Conservation (phyloP, 2,113 vertebrate species). For the Anser cygnoides region DNA sequence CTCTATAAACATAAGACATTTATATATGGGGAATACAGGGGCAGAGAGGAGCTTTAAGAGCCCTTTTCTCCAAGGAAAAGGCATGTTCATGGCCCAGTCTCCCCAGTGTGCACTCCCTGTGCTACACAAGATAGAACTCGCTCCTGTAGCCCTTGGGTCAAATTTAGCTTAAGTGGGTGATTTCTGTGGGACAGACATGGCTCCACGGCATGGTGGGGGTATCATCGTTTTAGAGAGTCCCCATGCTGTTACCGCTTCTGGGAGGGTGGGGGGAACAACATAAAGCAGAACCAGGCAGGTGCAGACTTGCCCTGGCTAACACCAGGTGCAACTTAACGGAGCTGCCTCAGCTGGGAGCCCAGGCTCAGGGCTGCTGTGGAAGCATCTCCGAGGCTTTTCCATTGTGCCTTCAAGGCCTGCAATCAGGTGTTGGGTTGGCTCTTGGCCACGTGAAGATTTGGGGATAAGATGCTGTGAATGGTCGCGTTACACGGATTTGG, state of each 20-base stretch:
- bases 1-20: neutral
- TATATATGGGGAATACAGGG: neutral
- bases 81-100: neutral
- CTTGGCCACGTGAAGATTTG: accelerated
- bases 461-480: neutral
- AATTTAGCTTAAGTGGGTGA: neutral
- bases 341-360: neutral
- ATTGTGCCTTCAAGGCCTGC: neutral
- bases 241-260: neutral
- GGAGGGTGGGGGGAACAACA: neutral
- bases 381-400: neutral
- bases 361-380: neutral
- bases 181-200: neutral
- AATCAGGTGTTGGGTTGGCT: neutral
- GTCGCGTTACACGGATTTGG: neutral
- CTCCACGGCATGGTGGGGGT: neutral
- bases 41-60: neutral
- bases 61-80: neutral
- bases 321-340: neutral
- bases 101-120: neutral
- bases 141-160: neutral
- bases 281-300: neutral
- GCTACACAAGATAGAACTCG: neutral
- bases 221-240: neutral
- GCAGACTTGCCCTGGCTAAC: neutral